These are phyloP conservation scores for Aeoliscus strigatus DNA, from an alignment of 2,797 vertebrate genomes.

Conservation along the genomic window DNA sequence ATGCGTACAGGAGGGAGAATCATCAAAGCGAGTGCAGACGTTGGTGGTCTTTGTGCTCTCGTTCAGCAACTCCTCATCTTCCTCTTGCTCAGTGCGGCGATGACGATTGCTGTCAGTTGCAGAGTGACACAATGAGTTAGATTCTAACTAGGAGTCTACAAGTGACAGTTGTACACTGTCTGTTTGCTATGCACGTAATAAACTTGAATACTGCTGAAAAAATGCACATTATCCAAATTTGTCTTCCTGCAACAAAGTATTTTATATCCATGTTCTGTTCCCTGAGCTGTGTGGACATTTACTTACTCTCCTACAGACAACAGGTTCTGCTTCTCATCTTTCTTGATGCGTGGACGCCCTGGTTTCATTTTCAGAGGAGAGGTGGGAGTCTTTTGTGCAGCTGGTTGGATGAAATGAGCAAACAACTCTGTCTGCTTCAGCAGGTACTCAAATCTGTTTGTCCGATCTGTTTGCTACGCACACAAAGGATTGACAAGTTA, in stretches of 20 bases:
- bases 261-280: no score
- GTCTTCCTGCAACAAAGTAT: no score
- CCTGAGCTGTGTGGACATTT: background rate
- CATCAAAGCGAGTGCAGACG: slow-evolving; percentile 94
- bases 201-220: no score
- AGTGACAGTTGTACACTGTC: no score
- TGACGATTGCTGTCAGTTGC: slow-evolving; percentile 83
- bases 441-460: slow-evolving; percentile 98
- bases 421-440: slow-evolving; percentile 98
- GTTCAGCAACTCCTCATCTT: slow-evolving; percentile 93
- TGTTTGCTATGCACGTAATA: no score
- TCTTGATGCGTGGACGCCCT: slow-evolving; percentile 93
- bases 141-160: background rate
- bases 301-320: slow-evolving; percentile 96
- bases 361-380: slow-evolving; percentile 99
- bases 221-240: no score
- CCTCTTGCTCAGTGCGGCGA: slow-evolving; percentile 95
- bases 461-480: slow-evolving; percentile 89
- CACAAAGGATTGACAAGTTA: slow-evolving; percentile 6
- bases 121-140: background rate
- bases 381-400: slow-evolving; percentile 97
- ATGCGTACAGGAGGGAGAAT: slow-evolving; percentile 91
- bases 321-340: slow-evolving; percentile 96
- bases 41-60: slow-evolving; percentile 94
- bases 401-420: slow-evolving; percentile 98